These are phyloP conservation scores for Urocynchramus pylzowi DNA, from an alignment of 2,113 vertebrate genomes.

Conservation along the genomic window DNA sequence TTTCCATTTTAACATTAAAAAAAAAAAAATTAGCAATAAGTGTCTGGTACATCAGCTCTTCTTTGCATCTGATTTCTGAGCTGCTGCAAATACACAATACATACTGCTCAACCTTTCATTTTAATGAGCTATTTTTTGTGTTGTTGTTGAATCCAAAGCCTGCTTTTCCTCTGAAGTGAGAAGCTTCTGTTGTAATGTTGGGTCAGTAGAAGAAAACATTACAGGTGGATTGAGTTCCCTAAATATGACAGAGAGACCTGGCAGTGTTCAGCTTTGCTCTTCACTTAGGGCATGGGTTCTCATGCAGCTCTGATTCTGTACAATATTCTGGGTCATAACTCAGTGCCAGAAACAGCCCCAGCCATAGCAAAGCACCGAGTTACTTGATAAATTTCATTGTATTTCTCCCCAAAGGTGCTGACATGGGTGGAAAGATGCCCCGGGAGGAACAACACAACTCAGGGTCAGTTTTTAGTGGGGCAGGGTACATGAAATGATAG, in stretches of 20 bases:
- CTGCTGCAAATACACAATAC: neutral
- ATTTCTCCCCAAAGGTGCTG: neutral
- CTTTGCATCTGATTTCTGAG: neutral
- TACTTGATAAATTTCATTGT: neutral
- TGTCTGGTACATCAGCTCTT: neutral
- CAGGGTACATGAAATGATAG: neutral
- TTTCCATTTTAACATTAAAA: neutral
- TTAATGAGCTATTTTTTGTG: neutral
- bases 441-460: neutral
- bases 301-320: neutral
- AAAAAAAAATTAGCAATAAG: neutral
- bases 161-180: neutral
- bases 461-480: neutral
- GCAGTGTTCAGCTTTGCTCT: neutral
- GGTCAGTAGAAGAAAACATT: neutral
- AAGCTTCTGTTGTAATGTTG: neutral
- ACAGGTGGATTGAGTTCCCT: neutral
- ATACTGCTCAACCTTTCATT: neutral
- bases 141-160: neutral
- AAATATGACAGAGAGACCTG: fast-evolving
- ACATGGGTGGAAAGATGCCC: fast-evolving
- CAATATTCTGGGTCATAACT: neutral
- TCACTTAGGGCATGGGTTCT: neutral
- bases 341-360: fast-evolving
- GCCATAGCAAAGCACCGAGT: neutral